These are phyloP conservation scores for Ferrisia virgata DNA, from an alignment of 2,888 invertebrate species.

Conservation along the genomic window DNA sequence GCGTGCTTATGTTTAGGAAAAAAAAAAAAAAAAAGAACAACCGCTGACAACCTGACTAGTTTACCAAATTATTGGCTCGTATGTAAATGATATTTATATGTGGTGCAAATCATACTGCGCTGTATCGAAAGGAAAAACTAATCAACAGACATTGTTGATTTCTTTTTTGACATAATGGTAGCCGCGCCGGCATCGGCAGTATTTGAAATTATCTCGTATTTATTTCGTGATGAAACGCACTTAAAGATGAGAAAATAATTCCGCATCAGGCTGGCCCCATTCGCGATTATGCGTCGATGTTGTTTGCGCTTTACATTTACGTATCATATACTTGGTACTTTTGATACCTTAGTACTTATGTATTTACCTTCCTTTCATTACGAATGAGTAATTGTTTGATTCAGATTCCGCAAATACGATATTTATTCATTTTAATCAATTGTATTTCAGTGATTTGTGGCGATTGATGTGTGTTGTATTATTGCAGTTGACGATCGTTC, in stretches of 20 bases:
- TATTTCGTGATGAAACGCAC: slow-evolving; percentile 13
- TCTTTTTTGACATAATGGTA: neutral
- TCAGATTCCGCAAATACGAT: too few species aligned
- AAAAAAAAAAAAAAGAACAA: too few species aligned
- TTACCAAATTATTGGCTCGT: neutral
- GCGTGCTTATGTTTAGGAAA: neutral
- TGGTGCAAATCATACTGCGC: neutral
- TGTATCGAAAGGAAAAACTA: neutral
- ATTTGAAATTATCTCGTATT: neutral
- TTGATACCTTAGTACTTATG: neutral
- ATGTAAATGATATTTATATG: neutral
- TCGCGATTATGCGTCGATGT: neutral
- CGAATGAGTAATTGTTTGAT: neutral
- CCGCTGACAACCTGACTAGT: neutral
- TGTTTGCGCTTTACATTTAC: neutral
- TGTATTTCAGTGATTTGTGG: neutral
- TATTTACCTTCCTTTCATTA: neutral
- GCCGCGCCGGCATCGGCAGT: neutral
- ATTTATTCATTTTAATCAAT: neutral
- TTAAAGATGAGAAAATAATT: neutral
- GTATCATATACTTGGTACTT: neutral
- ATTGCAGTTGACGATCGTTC: neutral
- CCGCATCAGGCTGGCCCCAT: neutral
- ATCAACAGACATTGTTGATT: slow-evolving; percentile 4
- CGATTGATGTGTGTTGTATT: neutral